phyloP scores from a whole-genome alignment of 2,113 vertebrate genomes.

The Ondatra zibethicus region DNA sequence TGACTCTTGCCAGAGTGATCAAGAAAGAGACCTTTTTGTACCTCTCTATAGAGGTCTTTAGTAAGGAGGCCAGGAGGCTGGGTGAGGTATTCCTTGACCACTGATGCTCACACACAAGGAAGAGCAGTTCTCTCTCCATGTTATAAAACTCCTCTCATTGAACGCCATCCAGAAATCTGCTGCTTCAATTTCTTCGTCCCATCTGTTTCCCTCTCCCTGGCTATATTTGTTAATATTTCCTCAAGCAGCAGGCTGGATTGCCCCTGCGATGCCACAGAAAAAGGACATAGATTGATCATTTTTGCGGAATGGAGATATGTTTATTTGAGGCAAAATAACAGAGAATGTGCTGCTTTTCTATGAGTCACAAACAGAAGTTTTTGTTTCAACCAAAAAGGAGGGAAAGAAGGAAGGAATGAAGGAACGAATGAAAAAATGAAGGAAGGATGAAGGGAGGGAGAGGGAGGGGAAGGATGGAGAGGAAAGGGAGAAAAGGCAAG shows the following conservation, averaged over 20 bases:
- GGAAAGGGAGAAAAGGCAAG: not conserved
- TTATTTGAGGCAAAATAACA: constrained; percentile 82
- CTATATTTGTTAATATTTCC: constrained; percentile 91
- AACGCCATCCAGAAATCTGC: constrained; percentile 89
- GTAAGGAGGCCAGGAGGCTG: constrained; percentile 54
- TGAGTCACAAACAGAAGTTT: constrained; percentile 73
- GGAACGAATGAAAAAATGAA: not conserved
- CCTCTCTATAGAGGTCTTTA: constrained; percentile 75
- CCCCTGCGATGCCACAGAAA: constrained; percentile 85
- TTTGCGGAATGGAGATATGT: constrained; percentile 84
- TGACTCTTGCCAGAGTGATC: constrained; percentile 81
- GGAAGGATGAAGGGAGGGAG: not conserved
- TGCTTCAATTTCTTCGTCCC: constrained; percentile 89
- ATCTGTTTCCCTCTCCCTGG: constrained; percentile 90
- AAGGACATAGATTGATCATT: constrained; percentile 89
- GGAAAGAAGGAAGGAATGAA: not conserved
- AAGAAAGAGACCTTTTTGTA: constrained; percentile 85
- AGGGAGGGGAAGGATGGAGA: not conserved
- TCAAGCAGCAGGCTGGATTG: constrained; percentile 88
- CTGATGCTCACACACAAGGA: constrained; percentile 82
- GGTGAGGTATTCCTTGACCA: constrained; percentile 79
- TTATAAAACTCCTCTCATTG: constrained; percentile 86
- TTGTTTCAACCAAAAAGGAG: constrained; percentile 58
- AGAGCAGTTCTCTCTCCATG: constrained; percentile 86
- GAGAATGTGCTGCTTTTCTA: constrained; percentile 79